Percentiles rank a stretch among this genome's conserved stretches.
phyloP scores from a whole-genome alignment of 2,797 vertebrate genomes.

The Sylvilagus floridanus region DNA sequence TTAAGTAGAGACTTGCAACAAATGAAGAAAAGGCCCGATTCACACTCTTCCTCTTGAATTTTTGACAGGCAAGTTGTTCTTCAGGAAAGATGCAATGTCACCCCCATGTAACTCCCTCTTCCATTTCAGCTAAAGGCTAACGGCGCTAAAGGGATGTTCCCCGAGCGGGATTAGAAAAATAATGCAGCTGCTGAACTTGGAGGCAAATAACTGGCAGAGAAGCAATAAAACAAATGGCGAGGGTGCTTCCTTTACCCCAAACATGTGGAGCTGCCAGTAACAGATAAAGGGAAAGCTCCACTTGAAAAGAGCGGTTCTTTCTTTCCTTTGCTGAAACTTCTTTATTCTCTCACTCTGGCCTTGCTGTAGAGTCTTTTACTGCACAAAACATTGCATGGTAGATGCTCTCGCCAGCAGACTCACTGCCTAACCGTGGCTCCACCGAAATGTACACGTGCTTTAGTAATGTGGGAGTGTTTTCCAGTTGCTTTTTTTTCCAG shows the following conservation, averaged over 20 bases:
- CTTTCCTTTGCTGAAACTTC: slow-evolving; percentile 56
- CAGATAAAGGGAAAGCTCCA: slow-evolving; percentile 47
- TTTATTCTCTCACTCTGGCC: slow-evolving; percentile 13
- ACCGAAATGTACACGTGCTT: not conserved
- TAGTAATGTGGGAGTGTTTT: not conserved
- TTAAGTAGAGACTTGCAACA: slow-evolving; percentile 54
- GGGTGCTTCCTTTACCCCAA: slow-evolving; percentile 12
- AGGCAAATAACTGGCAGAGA: slow-evolving; percentile 68
- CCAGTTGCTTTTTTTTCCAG: no score
- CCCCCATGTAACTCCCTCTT: slow-evolving; percentile 66
- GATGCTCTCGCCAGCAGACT: not conserved
- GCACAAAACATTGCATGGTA: not conserved
- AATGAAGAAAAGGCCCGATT: slow-evolving; percentile 43
- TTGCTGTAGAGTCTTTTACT: slow-evolving; percentile 43
- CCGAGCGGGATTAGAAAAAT: slow-evolving; percentile 74
- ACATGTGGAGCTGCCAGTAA: slow-evolving; percentile 46
- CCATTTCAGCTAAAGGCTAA: not conserved
- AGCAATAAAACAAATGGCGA: slow-evolving; percentile 73
- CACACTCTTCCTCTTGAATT: not conserved
- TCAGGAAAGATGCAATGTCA: slow-evolving; percentile 74
- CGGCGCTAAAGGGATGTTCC: slow-evolving; percentile 49
- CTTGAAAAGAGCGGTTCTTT: slow-evolving; percentile 45
- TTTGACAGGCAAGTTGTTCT: slow-evolving; percentile 74
- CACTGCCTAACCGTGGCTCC: not conserved
- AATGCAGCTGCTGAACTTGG: slow-evolving; percentile 54